Base-by-base conservation (phyloP, 2,888 invertebrate species). In the Stomorhina lunata region DNA sequence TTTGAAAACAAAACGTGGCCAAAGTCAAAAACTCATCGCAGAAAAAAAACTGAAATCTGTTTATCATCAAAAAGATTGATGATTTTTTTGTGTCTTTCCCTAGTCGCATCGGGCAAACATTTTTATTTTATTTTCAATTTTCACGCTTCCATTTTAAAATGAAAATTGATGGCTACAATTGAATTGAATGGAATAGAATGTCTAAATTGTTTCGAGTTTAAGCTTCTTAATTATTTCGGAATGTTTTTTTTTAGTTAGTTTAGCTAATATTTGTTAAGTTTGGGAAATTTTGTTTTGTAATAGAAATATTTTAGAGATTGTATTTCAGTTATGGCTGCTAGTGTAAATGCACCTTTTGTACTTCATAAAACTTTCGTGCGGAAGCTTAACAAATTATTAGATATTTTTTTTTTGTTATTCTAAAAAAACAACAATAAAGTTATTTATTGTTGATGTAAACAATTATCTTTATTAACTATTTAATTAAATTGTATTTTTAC, bases 11-110 rank as follows among this genome's bases (percentile, higher is more conserved):
- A 45, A 20, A 45, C 45, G 4, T 4, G 4, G 17, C 3, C 7
- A 6, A 61, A 17, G 12, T 4, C 5, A 43, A 22, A 66, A 32
- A n/a, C n/a, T n/a, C 25, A 12, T 50, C 3, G 61, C 61, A n/a
- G 25, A 40, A 48, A 10, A 69, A 77, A 77, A 55, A 69, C 53
- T 77, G 77, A 77, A 77, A 55, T 77, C 53, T 77, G 77, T 77
- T 77, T 69, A 69, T 77, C 77, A 69, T 69, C 63, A 27, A 45
- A 69, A 69, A 69, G 77, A 77, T 77, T 69, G 77, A 77, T 77
- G 69, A 69, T 53, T 69, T 34, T 50, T 25, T 34, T 50, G 22
- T 10, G 5, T 6, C 43, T 43, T 17, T 43, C 17, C 17, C 15
- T 7, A 0, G 15, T 7, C 7, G 5, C 6, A 7, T 43, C 0